Evolutionary conservation across 1,140 invertebrate species (phyloP).

Genomic region (Drosophila kanapiae): DNA sequence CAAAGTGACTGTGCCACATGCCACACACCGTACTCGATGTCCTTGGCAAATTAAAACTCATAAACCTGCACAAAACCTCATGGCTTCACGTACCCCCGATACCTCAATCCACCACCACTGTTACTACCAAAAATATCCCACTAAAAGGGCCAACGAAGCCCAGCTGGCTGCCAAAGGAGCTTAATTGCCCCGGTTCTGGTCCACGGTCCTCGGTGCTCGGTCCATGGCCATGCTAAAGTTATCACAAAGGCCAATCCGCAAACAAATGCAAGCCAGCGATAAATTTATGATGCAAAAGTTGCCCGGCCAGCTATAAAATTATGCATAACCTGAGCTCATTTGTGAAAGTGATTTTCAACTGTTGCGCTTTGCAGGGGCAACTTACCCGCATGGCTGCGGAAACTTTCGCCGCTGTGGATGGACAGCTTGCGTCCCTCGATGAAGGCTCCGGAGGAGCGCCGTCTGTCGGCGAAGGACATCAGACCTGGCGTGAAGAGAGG

Average conservation of each 20-base stretch:
- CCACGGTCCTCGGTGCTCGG: constrained; percentile 7
- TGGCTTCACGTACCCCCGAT: constrained; percentile 7
- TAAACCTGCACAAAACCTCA: constrained; percentile 50
- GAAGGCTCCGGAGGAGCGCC: constrained; percentile 83
- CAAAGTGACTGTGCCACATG: constrained; percentile 51
- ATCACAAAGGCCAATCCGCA: constrained; percentile 61
- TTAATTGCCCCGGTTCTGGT: constrained; percentile 59
- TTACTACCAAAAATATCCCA: constrained; percentile 2
- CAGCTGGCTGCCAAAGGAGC: constrained; percentile 63
- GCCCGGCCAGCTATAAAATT: constrained; percentile 67
- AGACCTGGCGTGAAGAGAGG: constrained; percentile 57
- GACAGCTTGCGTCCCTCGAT: constrained; percentile 82
- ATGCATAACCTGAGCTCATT: constrained; percentile 81
- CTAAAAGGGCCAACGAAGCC: constrained; percentile 41
- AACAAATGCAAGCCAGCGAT: constrained; percentile 52
- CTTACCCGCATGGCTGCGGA: constrained; percentile 83
- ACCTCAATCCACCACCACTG: neutral
- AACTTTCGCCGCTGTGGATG: constrained; percentile 84
- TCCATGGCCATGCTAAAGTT: constrained; percentile 45
- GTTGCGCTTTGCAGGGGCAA: constrained; percentile 57
- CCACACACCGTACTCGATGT: constrained; percentile 42
- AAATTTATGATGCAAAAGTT: constrained; percentile 81
- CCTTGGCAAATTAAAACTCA: constrained; percentile 68
- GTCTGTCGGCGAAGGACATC: constrained; percentile 84
- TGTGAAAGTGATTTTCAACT: constrained; percentile 81